A percentile compares a stretch with the other conserved stretches of the same genome.
Evolutionary conservation across 2,113 vertebrate species (phyloP).

Genomic region (Oryzias woworae): DNA sequence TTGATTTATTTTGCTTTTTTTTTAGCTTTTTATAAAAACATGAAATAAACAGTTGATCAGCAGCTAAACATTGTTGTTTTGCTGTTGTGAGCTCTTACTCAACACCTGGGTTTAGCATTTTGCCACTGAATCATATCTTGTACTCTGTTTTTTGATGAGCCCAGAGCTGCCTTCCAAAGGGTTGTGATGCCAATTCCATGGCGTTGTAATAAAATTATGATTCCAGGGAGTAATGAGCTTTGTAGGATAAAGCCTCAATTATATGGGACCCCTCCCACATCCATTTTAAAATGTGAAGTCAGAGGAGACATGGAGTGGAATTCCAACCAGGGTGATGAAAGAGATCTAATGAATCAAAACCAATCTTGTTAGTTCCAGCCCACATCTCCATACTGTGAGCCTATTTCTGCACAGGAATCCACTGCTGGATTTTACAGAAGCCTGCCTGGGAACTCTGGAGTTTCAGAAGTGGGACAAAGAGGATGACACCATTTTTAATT

Average conservation of each 20-base stretch:
- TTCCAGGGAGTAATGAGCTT: conserved; percentile 51
- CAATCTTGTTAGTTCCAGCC: conserved; percentile 86
- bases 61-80: neutral
- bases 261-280: conserved; percentile 58
- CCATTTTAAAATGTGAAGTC: conserved; percentile 72
- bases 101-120: conserved; percentile 1
- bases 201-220: conserved; percentile 41
- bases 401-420: conserved; percentile 67
- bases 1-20: too few species aligned
- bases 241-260: conserved; percentile 59
- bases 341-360: conserved; percentile 85
- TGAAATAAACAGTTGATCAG: neutral
- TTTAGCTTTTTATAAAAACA: neutral
- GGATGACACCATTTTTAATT: too few species aligned
- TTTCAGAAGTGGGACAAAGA: conserved; percentile 15
- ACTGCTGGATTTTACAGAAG: conserved; percentile 68
- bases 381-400: conserved; percentile 75
- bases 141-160: conserved; percentile 3
- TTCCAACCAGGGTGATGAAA: conserved; percentile 84
- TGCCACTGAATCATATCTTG: conserved; percentile 12
- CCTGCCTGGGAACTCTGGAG: conserved; percentile 58
- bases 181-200: conserved; percentile 29
- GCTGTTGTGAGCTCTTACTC: neutral
- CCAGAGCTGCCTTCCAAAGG: conserved; percentile 24
- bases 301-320: conserved; percentile 79